A percentile compares a stretch with the other conserved stretches of the same genome.
Evolutionary conservation across 2,888 invertebrate genomes (phyloP).

Genomic region (Cloeon dipterum): DNA sequence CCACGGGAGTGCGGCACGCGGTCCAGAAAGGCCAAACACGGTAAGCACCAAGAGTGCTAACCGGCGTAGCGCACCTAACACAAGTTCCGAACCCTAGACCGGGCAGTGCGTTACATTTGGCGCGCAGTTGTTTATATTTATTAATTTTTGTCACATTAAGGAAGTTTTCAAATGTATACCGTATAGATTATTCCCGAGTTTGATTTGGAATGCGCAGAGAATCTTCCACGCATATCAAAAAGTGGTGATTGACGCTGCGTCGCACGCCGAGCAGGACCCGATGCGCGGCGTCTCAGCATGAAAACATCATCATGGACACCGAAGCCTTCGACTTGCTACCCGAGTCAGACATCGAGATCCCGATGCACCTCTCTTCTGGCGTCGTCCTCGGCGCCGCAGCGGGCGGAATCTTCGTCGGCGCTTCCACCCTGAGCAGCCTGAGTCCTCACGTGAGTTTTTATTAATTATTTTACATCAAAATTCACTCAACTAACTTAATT

Average conservation of each 20-base stretch:
- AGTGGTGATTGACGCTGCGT: conserved; percentile 95
- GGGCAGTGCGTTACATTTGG: no score
- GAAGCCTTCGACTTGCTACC: conserved; percentile 68
- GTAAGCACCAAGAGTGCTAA: no score
- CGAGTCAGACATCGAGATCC: conserved; percentile 96
- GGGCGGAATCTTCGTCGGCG: conserved; percentile 55
- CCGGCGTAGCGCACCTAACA: no score
- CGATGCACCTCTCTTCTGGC: conserved; percentile 38
- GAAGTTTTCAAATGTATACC: no score
- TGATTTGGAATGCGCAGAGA: conserved; percentile 99
- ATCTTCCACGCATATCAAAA: conserved; percentile 98
- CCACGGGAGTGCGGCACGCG: no score
- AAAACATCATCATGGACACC: conserved; percentile 98
- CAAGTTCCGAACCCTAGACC: no score
- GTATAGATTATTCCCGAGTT: conserved; percentile 59
- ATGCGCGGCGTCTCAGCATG: conserved; percentile 97
- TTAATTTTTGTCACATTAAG: no score
- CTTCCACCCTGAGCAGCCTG: conserved; percentile 54
- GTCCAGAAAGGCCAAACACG: no score
- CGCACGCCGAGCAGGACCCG: conserved; percentile 95
- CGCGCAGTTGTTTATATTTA: no score
- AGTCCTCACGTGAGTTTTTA: conserved; percentile 31
- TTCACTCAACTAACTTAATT: no score
- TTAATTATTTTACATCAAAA: no score
- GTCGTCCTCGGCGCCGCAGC: conserved; percentile 41